A percentile compares a stretch with the other conserved stretches of the same genome.
phyloP scores from a whole-genome alignment of 64 coral and sea anemone genomes.

The Porites lutea region DNA sequence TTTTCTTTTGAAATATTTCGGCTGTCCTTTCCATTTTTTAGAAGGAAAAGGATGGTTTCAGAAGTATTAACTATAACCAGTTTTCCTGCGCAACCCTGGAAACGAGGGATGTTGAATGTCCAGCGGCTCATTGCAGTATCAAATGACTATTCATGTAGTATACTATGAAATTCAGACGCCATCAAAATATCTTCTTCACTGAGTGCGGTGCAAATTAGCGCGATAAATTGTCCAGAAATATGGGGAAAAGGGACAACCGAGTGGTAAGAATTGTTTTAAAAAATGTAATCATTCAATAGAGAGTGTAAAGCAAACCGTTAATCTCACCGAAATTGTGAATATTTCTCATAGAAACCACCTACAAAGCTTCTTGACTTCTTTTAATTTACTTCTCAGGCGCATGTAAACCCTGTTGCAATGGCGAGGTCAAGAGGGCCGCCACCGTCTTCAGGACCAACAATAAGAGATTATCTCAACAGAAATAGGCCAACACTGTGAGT shows the following conservation, averaged over 20 bases:
- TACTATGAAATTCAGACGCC: neutral
- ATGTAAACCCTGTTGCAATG: constrained; percentile 49
- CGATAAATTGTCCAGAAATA: neutral
- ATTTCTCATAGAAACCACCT: no score
- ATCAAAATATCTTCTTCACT: neutral
- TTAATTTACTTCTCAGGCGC: constrained; percentile 20
- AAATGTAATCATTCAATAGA: neutral
- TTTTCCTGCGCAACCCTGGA: no score
- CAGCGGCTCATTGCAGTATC: no score
- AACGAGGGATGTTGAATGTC: no score
- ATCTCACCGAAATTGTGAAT: no score
- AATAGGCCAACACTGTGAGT: constrained; percentile 64
- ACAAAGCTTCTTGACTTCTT: no score
- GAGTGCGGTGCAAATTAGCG: neutral
- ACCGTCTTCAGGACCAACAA: constrained; percentile 46
- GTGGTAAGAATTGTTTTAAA: constrained; percentile 22
- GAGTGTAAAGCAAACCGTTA: no score
- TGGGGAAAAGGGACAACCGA: constrained; percentile 51
- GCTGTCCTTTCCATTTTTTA: no score
- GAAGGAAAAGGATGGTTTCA: no score
- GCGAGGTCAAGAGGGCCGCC: constrained; percentile 8
- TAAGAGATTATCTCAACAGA: constrained; percentile 66
- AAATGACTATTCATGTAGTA: no score
- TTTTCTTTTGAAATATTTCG: no score
- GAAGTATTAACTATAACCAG: no score